Conservation (phyloP, 2,113 vertebrate genomes). For the Excalfactoria chinensis region DNA sequence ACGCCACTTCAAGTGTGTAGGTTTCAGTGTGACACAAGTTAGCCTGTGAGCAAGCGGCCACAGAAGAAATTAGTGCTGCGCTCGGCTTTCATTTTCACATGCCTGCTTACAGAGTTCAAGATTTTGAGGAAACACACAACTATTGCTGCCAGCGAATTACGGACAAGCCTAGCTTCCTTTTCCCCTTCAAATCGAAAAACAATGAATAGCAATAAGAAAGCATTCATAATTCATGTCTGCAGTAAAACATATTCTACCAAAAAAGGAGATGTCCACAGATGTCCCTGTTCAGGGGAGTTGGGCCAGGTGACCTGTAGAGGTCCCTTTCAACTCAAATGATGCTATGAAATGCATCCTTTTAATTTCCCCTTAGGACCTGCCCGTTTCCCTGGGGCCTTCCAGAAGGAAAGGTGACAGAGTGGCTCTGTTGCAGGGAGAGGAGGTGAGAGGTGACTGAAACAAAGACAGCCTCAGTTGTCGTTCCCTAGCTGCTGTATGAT, state of each 20-base stretch:
- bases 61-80: background rate
- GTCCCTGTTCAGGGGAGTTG: no score
- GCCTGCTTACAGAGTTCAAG: background rate
- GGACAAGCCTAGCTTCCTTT: background rate
- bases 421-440: background rate
- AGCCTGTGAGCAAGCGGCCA: fast-evolving
- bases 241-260: background rate
- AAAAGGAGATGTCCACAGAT: background rate
- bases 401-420: background rate
- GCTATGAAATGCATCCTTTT: background rate
- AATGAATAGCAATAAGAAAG: background rate
- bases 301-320: no score
- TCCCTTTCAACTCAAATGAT: no score
- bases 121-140: background rate
- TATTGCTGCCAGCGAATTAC: background rate
- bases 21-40: background rate
- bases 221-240: background rate
- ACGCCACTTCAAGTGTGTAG: fast-evolving
- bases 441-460: background rate
- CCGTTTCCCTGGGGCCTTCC: background rate
- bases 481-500: background rate
- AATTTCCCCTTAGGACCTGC: background rate
- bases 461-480: background rate
- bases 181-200: background rate
- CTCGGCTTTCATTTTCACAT: background rate